Conservation (phyloP, 2,888 invertebrate species). For the Drosophila multiciliata region DNA sequence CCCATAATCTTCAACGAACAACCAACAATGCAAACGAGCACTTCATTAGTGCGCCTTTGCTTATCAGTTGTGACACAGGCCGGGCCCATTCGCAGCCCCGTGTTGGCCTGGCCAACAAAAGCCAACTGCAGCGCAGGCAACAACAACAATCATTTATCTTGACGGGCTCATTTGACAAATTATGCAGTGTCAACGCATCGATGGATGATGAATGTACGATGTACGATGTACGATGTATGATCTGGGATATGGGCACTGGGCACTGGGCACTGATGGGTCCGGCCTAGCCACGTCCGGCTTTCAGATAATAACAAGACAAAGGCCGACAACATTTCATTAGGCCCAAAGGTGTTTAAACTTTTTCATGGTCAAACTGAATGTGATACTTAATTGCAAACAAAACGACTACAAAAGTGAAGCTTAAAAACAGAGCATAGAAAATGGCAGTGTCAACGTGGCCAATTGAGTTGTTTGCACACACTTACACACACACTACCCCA, state of each 20-base stretch:
- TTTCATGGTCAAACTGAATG: constrained; percentile 71
- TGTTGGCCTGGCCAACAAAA: constrained; percentile 28
- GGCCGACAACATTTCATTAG: constrained; percentile 44
- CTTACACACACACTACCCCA: constrained; percentile 5
- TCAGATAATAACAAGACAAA: constrained; percentile 64
- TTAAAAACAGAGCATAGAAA: constrained; percentile 53
- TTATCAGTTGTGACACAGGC: constrained; percentile 50
- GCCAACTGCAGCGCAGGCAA: constrained; percentile 46
- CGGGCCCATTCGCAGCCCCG: constrained; percentile 14
- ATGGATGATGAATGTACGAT: constrained; percentile 27
- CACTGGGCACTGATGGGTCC: constrained; percentile 17
- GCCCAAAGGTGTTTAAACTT: constrained; percentile 69
- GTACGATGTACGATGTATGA: constrained; percentile 1
- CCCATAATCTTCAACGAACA: constrained; percentile 45
- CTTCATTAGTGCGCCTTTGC: constrained; percentile 62
- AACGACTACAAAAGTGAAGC: constrained; percentile 29
- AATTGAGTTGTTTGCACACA: constrained; percentile 63
- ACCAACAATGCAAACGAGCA: constrained; percentile 43
- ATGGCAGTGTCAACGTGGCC: constrained; percentile 71
- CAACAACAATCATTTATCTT: constrained; percentile 59
- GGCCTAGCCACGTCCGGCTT: constrained; percentile 51
- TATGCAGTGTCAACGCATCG: constrained; percentile 62
- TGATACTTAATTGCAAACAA: constrained; percentile 50
- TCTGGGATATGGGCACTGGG: not conserved
- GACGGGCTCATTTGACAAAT: constrained; percentile 66